These are phyloP conservation scores for Smutsia gigantea DNA, from an alignment of 2,797 vertebrate species.

Conservation along the genomic window DNA sequence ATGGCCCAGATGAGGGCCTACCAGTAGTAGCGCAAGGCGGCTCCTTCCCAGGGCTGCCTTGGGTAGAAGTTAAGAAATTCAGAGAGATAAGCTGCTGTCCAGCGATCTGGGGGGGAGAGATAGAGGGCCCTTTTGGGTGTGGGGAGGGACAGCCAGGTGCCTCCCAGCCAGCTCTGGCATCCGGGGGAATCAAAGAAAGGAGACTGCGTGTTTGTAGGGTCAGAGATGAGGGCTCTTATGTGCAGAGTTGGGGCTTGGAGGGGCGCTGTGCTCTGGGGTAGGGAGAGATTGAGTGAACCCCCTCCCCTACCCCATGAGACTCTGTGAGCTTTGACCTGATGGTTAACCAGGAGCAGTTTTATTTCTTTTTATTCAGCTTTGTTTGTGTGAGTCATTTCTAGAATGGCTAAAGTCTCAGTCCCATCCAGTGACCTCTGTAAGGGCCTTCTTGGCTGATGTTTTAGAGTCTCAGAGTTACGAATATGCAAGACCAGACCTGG, in stretches of 20 bases:
- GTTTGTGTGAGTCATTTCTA: conserved; percentile 28
- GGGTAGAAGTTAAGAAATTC: conserved; percentile 25
- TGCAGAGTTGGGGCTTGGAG: neutral
- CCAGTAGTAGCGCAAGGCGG: neutral
- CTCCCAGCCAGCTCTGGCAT: neutral
- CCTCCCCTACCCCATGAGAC: neutral
- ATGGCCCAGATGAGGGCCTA: neutral
- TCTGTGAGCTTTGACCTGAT: neutral
- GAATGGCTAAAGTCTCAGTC: neutral
- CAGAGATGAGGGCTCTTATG: neutral
- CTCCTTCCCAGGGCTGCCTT: neutral
- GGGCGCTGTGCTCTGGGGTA: neutral
- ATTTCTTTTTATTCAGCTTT: neutral
- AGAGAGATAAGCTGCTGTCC: neutral
- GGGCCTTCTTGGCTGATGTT: neutral
- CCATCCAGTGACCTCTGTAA: neutral
- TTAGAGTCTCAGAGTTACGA: neutral
- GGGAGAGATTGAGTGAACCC: neutral
- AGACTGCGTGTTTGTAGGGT: neutral
- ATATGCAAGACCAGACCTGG: neutral
- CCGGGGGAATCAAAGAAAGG: neutral
- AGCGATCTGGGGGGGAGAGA: neutral
- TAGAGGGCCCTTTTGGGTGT: neutral
- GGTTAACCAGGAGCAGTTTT: neutral
- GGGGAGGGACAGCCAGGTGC: neutral